phyloP scores from a whole-genome alignment of 2,888 invertebrate species.

The Drosophila subquinaria region DNA sequence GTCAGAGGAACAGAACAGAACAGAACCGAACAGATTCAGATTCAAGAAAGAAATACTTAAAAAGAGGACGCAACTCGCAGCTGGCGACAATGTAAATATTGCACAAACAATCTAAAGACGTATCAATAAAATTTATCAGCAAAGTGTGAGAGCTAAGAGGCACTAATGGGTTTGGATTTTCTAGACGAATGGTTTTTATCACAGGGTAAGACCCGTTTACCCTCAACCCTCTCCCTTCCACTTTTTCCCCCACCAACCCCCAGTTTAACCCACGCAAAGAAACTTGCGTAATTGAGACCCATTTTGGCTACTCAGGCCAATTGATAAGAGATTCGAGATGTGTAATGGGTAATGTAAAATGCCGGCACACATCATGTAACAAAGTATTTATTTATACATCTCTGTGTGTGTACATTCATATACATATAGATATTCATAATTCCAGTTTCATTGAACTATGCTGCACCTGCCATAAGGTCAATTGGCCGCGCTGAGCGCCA shows the following conservation, averaged over 20 bases:
- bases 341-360: conserved; percentile 1
- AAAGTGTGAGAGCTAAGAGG: conserved; percentile 39
- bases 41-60: conserved; percentile 7
- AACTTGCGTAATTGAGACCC: conserved; percentile 72
- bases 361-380: conserved; percentile 21
- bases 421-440: conserved; percentile 46
- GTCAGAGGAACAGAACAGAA: conserved; percentile 47
- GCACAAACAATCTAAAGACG: conserved; percentile 40
- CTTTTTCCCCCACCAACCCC: conserved; percentile 9
- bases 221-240: conserved; percentile 8
- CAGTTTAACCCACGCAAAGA: conserved; percentile 32
- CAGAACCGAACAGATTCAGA: not conserved
- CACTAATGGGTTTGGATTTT: conserved; percentile 83
- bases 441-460: conserved; percentile 74
- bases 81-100: conserved; percentile 63
- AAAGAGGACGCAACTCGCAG: conserved; percentile 27
- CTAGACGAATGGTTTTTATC: conserved; percentile 85
- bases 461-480: conserved; percentile 76
- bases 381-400: conserved; percentile 1
- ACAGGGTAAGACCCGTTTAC: conserved; percentile 81
- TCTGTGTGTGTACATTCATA: conserved; percentile 3
- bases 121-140: conserved; percentile 54
- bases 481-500: conserved; percentile 42
- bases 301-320: conserved; percentile 36
- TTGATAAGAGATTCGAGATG: conserved; percentile 21